These are phyloP conservation scores for Pogonocherus hispidulus DNA, from an alignment of 2,888 invertebrate species.

Conservation along the genomic window DNA sequence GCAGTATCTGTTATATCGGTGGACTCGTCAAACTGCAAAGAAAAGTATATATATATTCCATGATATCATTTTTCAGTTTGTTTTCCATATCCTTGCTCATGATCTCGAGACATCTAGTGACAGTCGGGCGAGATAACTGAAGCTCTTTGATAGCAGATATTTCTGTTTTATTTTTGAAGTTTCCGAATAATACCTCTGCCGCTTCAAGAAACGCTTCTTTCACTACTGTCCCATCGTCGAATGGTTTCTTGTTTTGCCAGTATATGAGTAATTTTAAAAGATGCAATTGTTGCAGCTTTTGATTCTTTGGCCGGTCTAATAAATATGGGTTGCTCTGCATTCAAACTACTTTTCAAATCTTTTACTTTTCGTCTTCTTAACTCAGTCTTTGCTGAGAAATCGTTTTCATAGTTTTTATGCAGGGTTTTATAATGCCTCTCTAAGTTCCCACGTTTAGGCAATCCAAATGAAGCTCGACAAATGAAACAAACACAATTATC, in stretches of 20 bases:
- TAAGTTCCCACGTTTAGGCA: conserved; percentile 18
- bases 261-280: conserved; percentile 28
- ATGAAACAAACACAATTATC: conserved; percentile 22
- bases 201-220: conserved; percentile 27
- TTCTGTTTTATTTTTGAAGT: conserved; percentile 23
- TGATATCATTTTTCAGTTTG: no score
- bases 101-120: conserved; percentile 29
- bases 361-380: conserved; percentile 18
- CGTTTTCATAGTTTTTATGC: conserved; percentile 10
- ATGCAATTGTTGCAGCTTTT: conserved; percentile 23
- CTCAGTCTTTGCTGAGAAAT: conserved; percentile 19
- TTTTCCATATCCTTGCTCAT: conserved; percentile 16
- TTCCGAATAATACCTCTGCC: conserved; percentile 14
- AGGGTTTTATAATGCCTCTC: conserved; percentile 19
- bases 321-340: conserved; percentile 17
- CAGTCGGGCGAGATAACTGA: conserved; percentile 27
- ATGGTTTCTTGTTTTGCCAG: conserved; percentile 21
- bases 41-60: conserved; percentile 28
- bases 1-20: conserved; percentile 29
- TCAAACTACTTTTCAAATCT: conserved; percentile 7
- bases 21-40: conserved; percentile 31
- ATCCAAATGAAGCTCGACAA: conserved; percentile 4
- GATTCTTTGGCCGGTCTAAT: conserved; percentile 8
- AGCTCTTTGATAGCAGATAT: conserved; percentile 29
- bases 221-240: no score